Evolutionary conservation across 1,140 invertebrate species (phyloP), one percentile per base, ranked within the genome.

Genomic region (Kradibia gibbosae): DNA sequence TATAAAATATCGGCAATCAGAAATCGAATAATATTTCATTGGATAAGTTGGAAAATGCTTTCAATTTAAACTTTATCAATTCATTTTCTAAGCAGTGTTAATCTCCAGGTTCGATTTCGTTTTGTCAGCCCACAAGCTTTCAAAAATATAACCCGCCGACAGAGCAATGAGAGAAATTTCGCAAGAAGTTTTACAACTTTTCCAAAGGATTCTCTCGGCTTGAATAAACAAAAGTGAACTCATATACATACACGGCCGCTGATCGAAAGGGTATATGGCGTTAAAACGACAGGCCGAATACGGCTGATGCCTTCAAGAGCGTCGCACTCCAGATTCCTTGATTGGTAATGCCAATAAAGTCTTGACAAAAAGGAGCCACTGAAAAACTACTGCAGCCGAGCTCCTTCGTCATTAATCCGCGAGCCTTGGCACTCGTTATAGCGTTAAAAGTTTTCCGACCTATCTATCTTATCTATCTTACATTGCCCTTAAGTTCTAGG

Each of bases 351-450:
- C 57, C 60, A 67, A 65, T 34, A 22, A 13, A 4, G 48, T 53
- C 45, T 42, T 55, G 45, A 28, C 31, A 10, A 67, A 67, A 67
- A 17, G 13, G 31, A 72, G 22, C 4, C 22, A 28, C 8, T 72
- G 42, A 50, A 34, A 31, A 45, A 45, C 1, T n/a, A 3, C 17
- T 1, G 11, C 5, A 3, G 7, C 11, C 25, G 8, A 50, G 22
- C 42, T 50, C n/a, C 39, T 76, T 28, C 75, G 39, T 70, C 76
- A 70, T 70, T 70, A 45, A 70, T 55, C 62, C 50, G 15, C 17
- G 50, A 73, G 34, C 45, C 10, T n/a, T 39, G 34, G 76, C 48
- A 39, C 76, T 70, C 76, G 62, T 70, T 70, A 70, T 70, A 31
- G 62, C 45, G 42, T 45, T 39, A 42, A 22, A 45, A 45, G n/a